Evolutionary conservation across 2,888 invertebrate genomes (phyloP), one percentile per base, ranked within the genome.

Genomic region (Heteromurus nitidus): DNA sequence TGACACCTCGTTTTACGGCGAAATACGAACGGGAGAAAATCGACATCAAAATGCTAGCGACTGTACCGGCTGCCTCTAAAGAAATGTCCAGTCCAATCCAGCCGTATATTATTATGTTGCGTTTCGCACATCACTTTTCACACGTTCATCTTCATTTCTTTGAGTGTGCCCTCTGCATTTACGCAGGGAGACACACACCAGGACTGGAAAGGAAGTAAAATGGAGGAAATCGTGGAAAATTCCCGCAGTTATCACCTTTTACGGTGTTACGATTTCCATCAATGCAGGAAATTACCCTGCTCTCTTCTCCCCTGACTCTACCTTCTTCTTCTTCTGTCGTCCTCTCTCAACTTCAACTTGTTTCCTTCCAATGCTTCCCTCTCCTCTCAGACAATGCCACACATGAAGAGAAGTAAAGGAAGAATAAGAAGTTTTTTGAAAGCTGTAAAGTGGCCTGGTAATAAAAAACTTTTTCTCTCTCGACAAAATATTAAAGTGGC

Each of bases 231-330:
- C 73, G 47, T 60, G 68, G 42, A 76, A 83, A 83, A 76, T 83
- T 80, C 73, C 74, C n/a, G n/a, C 76, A 81, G 81, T 83, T 83
- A 83, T 83, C 83, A 81, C 81, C 83, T 83, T 81, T 83, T 76
- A 81, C 81, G 83, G 80, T 83, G 76, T 81, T 76, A 80, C 83
- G 81, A 83, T 80, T 81, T 80, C 73, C 75, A 83, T 81, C 83
- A 83, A 83, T 83, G 81, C 73, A 80, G 83, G 77, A 81, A 83
- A 83, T 83, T 83, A 83, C 76, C 77, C 76, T 65, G 18, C 68
- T 70, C 60, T 62, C 55, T 77, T 77, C 83, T 50, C 53, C 65
- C 68, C 31, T 31, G 67, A 26, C 64, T 80, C 74, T 74, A 36
- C 68, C 60, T 26, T 9, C 31, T 36, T 3, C 36, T 16, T 36